Evolutionary conservation across 2,888 invertebrate genomes (phyloP), one percentile per base, ranked within the genome.

Genomic region (Amphiduros pacificus): DNA sequence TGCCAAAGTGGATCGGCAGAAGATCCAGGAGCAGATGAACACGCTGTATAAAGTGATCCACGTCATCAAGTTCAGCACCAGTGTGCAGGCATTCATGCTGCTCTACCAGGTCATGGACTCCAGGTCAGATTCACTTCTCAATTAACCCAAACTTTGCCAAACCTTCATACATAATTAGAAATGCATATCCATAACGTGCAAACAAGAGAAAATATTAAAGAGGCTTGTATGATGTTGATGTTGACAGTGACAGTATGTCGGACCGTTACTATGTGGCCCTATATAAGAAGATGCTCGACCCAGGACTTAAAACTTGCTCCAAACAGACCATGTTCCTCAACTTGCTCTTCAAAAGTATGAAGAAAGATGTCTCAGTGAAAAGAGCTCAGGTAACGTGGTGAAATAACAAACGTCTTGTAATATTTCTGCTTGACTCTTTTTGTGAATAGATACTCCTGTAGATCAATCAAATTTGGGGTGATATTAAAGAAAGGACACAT

Each of bases 11-110:
- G 77, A 79, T 29, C 64, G 69, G 49, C 71, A 74, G 29, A 74
- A 71, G 50, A 63, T 91, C 0, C 76, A 84, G 0, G 85, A 87
- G 27, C 90, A 92, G 74, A 83, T 90, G 22, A 87, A 92, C 74
- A 90, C 91, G 0, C 85, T 94, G 71, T 94, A 91, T 78, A 88
- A 90, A 77, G 84, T 94, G 55, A 90, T 93, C 0, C 92, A 93
- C 77, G 80, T 91, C 68, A 89, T 91, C 0, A 89, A 89, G 71
- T 91, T 92, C 77, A 90, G 89, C 73, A 85, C 87, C 14, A 83
- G 86, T 49, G 73, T 88, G 3, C 88, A 88, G 70, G 86, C 87
- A 4, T 77, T 89, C 26, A 84, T 85, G 73, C 81, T 91, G 53
- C 81, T 91, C 6, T 87, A 86, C 77, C 89, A 90, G 76, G 86